A percentile compares a stretch with the other conserved stretches of the same genome.
phyloP scores from a whole-genome alignment of 1,140 invertebrate genomes.

The Neuroterus valhalla region DNA sequence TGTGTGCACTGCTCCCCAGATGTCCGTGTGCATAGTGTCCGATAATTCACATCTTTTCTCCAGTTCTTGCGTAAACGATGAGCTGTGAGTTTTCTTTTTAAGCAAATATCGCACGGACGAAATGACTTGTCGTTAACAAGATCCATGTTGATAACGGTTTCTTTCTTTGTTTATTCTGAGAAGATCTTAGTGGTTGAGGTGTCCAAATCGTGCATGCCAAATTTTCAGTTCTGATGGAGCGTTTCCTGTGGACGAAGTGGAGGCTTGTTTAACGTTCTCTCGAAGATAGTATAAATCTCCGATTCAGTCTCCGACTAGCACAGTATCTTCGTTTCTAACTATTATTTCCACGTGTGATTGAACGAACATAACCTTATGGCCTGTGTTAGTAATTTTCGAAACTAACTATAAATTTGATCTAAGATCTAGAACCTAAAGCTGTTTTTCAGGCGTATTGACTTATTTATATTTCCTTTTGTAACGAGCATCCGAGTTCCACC shows the following conservation, averaged over 20 bases:
- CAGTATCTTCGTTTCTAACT: constrained; percentile 25
- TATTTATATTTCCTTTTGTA: not conserved
- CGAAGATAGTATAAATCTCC: constrained; percentile 39
- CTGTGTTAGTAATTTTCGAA: constrained; percentile 34
- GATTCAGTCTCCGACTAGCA: constrained; percentile 26
- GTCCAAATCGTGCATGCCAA: constrained; percentile 45
- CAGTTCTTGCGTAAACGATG: constrained; percentile 25
- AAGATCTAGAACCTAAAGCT: constrained; percentile 23
- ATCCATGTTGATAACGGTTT: not conserved
- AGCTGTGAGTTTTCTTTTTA: constrained; percentile 8
- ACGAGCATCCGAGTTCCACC: not conserved
- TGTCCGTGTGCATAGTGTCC: constrained; percentile 48
- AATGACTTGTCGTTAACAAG: not conserved
- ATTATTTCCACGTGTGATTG: constrained; percentile 33
- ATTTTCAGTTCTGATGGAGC: no score
- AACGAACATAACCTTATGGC: constrained; percentile 36
- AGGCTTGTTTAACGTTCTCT: no score
- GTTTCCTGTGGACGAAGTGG: no score
- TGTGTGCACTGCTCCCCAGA: constrained; percentile 63
- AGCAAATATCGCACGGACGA: not conserved
- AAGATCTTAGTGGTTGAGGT: constrained; percentile 39
- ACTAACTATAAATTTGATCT: constrained; percentile 34
- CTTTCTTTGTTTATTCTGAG: constrained; percentile 9
- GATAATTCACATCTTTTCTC: constrained; percentile 4
- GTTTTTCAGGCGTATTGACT: constrained; percentile 17